A percentile compares a stretch with the other conserved stretches of the same genome.
Evolutionary conservation across 2,888 invertebrate genomes (phyloP).

Genomic region (Melanophora roralis): DNA sequence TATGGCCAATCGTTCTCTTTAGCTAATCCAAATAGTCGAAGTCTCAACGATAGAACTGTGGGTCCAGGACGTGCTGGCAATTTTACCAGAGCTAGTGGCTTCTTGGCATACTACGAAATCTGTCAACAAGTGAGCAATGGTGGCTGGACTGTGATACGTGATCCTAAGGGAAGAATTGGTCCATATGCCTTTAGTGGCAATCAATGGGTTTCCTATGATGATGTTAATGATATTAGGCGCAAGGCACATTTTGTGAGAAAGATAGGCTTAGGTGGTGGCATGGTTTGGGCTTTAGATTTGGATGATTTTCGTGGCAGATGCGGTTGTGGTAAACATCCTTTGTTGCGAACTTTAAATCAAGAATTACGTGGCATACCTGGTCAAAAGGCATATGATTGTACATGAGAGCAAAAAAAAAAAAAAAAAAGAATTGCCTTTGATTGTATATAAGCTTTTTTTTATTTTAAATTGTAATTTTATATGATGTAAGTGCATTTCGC

Average conservation of each 20-base stretch:
- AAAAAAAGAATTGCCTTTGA: constrained; percentile 6
- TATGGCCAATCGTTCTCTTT: constrained; percentile 87
- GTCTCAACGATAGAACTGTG: constrained; percentile 80
- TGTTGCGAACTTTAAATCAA: constrained; percentile 82
- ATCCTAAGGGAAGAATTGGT: constrained; percentile 81
- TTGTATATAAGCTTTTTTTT: no score
- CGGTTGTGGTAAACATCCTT: constrained; percentile 83
- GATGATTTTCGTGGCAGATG: constrained; percentile 86
- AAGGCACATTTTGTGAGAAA: constrained; percentile 81
- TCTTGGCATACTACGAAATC: constrained; percentile 88
- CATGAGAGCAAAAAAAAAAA: constrained; percentile 65
- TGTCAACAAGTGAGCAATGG: constrained; percentile 80
- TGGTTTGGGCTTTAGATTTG: constrained; percentile 87
- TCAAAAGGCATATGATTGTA: constrained; percentile 77
- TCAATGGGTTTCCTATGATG: constrained; percentile 90
- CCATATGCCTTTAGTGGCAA: constrained; percentile 84
- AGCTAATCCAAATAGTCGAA: constrained; percentile 78
- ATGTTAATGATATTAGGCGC: constrained; percentile 81
- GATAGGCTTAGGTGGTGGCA: constrained; percentile 83
- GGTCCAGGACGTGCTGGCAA: constrained; percentile 85
- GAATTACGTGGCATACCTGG: constrained; percentile 78
- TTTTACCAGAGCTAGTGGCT: constrained; percentile 84
- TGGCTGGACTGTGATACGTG: constrained; percentile 82
- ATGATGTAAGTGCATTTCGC: no score
- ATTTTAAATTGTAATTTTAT: no score